These are phyloP conservation scores for Philopotamus ludificatus DNA, from an alignment of 1,140 invertebrate genomes.

Conservation along the genomic window DNA sequence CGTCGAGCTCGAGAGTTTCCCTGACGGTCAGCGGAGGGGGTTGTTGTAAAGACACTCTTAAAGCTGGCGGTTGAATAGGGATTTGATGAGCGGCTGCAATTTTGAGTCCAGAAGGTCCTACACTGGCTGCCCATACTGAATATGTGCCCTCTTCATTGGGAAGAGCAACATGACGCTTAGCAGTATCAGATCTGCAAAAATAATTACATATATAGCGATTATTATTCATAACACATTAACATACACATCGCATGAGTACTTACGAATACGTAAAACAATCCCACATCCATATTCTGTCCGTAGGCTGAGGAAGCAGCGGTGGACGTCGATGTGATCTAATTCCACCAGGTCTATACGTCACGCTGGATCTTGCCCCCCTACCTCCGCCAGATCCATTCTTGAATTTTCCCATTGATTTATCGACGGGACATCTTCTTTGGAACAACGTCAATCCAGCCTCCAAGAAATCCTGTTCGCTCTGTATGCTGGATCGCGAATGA, in stretches of 20 bases:
- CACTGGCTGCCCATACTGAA: conserved; percentile 31
- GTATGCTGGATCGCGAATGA: conserved; percentile 17
- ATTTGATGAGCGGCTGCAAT: conserved; percentile 15
- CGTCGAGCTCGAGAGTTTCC: conserved; percentile 63
- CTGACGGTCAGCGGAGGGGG: conserved; percentile 59
- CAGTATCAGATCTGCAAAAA: conserved; percentile 20
- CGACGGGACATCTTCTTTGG: conserved; percentile 50
- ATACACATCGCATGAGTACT: no score
- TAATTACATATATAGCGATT: no score
- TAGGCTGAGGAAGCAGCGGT: conserved; percentile 53
- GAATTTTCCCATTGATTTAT: not conserved
- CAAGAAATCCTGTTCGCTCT: conserved; percentile 53
- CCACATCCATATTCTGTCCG: conserved; percentile 64
- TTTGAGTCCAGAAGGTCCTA: conserved; percentile 28
- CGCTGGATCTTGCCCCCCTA: conserved; percentile 48
- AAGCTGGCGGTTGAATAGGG: conserved; percentile 41
- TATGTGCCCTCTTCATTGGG: conserved; percentile 13
- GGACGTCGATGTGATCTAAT: conserved; percentile 47
- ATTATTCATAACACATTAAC: no score
- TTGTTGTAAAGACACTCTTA: conserved; percentile 59
- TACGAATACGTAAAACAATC: conserved; percentile 66
- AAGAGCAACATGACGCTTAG: conserved; percentile 18
- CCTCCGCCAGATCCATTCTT: conserved; percentile 43
- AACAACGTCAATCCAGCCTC: conserved; percentile 61
- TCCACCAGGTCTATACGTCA: conserved; percentile 55